Conservation (phyloP, 2,888 invertebrate genomes). For the Heliconius hortense region DNA sequence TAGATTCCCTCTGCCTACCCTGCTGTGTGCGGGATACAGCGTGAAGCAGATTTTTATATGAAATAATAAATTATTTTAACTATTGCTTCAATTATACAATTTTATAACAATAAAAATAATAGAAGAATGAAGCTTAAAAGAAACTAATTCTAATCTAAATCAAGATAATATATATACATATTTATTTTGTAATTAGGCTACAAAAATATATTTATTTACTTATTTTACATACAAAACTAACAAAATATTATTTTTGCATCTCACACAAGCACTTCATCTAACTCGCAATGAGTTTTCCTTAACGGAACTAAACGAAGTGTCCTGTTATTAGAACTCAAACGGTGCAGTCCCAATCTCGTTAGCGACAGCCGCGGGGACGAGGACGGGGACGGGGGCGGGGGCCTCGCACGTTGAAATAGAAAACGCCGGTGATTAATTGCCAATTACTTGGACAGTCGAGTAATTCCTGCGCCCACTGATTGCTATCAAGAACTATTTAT, state of each 20-base stretch:
- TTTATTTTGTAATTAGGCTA: no score
- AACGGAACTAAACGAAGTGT: slow-evolving; percentile 43
- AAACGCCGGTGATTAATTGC: slow-evolving; percentile 80
- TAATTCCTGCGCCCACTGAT: slow-evolving; percentile 75
- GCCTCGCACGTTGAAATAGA: slow-evolving; percentile 70
- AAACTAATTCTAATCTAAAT: no score
- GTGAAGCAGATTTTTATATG: no score
- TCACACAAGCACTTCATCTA: slow-evolving; percentile 6
- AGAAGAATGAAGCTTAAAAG: no score
- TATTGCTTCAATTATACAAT: no score
- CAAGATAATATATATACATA: no score
- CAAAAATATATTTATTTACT: no score
- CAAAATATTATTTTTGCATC: background rate
- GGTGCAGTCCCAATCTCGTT: slow-evolving; percentile 68
- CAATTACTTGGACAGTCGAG: slow-evolving; percentile 76
- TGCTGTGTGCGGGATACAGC: no score
- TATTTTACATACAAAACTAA: background rate
- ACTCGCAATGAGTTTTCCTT: slow-evolving; percentile 28
- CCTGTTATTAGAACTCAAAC: slow-evolving; percentile 52
- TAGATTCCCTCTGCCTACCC: no score
- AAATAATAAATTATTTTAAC: no score
- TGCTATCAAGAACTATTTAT: slow-evolving; percentile 39
- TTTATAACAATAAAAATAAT: no score
- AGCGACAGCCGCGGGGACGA: slow-evolving; percentile 47
- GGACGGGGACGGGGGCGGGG: slow-evolving; percentile 27